Percentiles rank a stretch among this genome's conserved stretches.
Conservation (phyloP, 2,888 invertebrate species). For the Escarpia spicata region DNA sequence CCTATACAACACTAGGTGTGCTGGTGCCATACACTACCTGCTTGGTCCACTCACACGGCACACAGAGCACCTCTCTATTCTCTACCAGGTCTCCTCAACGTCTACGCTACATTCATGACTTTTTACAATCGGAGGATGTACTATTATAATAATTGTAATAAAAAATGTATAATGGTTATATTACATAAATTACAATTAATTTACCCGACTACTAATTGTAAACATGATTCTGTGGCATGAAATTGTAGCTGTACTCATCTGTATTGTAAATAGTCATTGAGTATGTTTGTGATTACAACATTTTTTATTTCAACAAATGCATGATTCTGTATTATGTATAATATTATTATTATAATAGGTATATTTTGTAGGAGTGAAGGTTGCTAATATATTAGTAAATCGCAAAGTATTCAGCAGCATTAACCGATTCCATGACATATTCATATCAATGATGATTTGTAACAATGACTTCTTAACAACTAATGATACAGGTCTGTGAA, state of each 20-base stretch:
- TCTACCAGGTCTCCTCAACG: not conserved
- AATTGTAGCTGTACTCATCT: not conserved
- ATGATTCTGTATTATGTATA: not conserved
- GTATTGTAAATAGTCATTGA: no score
- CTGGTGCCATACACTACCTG: not conserved
- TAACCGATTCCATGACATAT: not conserved
- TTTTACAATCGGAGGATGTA: not conserved
- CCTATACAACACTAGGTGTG: not conserved
- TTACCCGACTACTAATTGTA: not conserved
- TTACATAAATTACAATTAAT: constrained; percentile 16
- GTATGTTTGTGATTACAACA: not conserved
- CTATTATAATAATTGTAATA: not conserved
- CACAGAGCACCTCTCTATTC: not conserved
- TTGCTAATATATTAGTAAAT: not conserved
- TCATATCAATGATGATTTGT: not conserved
- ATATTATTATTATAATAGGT: not conserved
- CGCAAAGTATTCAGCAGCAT: not conserved
- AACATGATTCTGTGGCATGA: not conserved
- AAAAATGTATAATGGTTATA: not conserved
- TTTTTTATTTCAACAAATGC: not conserved
- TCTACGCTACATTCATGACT: not conserved
- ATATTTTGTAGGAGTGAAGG: not conserved
- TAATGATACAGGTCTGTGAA: not conserved
- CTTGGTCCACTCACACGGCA: not conserved
- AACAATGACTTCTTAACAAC: not conserved